Evolutionary conservation across 1,140 invertebrate genomes (phyloP).

Genomic region (Trypoxylus dichotomus): DNA sequence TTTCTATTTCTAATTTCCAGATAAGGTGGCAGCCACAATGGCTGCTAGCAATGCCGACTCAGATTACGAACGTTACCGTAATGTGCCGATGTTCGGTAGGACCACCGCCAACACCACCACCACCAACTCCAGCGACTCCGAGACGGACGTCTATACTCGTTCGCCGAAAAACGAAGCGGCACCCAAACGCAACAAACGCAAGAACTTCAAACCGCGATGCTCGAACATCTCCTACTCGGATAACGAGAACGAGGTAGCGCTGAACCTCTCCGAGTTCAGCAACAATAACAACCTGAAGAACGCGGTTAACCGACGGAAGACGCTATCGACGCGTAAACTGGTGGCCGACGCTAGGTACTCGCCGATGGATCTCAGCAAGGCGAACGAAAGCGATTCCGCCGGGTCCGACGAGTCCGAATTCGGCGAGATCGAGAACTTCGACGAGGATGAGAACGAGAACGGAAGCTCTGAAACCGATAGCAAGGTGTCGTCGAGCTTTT

Average conservation of each 20-base stretch:
- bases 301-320: conserved; percentile 46
- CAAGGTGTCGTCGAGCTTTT: conserved; percentile 50
- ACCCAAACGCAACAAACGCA: conserved; percentile 66
- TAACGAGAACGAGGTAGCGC: conserved; percentile 52
- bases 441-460: conserved; percentile 39
- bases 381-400: conserved; percentile 39
- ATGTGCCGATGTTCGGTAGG: conserved; percentile 39
- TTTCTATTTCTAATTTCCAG: conserved; percentile 42
- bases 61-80: conserved; percentile 41
- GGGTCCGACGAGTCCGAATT: conserved; percentile 33
- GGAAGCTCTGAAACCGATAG: conserved; percentile 43
- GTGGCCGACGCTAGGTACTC: conserved; percentile 43
- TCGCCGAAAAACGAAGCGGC: conserved; percentile 57
- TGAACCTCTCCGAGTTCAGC: conserved; percentile 52
- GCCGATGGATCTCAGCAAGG: conserved; percentile 50
- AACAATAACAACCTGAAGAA: conserved; percentile 56
- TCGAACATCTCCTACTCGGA: conserved; percentile 59
- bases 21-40: conserved; percentile 49
- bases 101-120: background rate
- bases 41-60: conserved; percentile 38
- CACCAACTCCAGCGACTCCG: conserved; percentile 48
- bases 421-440: conserved; percentile 35
- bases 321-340: conserved; percentile 43
- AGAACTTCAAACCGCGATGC: conserved; percentile 68
- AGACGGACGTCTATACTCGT: conserved; percentile 51